Conservation (phyloP, 2,888 invertebrate genomes). For the Phyto melanocephala region DNA sequence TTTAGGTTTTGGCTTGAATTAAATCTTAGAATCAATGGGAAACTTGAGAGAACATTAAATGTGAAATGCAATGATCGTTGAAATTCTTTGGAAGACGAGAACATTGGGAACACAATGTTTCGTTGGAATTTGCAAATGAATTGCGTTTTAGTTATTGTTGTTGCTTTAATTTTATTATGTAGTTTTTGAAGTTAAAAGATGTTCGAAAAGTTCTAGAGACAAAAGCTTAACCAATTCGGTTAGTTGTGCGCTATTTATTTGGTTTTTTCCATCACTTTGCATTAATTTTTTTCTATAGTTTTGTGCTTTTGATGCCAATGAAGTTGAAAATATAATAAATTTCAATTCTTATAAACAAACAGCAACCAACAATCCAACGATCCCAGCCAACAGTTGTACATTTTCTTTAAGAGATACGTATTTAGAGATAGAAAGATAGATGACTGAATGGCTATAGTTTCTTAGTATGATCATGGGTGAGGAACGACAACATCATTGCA, state of each 20-base stretch:
- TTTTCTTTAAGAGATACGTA: slow-evolving; percentile 13
- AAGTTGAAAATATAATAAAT: slow-evolving; percentile 65
- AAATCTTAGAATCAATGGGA: slow-evolving; percentile 34
- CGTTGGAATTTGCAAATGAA: slow-evolving; percentile 78
- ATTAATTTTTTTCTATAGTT: not conserved
- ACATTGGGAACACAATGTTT: slow-evolving; percentile 75
- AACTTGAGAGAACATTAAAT: slow-evolving; percentile 55
- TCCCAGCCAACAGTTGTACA: slow-evolving; percentile 49
- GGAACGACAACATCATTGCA: slow-evolving; percentile 64
- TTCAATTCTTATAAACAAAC: slow-evolving; percentile 61
- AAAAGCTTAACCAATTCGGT: slow-evolving; percentile 60
- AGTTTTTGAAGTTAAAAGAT: slow-evolving; percentile 8
- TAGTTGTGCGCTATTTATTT: slow-evolving; percentile 46
- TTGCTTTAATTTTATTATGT: not conserved
- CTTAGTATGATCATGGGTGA: slow-evolving; percentile 58
- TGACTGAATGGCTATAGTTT: slow-evolving; percentile 45
- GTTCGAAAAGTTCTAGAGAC: slow-evolving; percentile 29
- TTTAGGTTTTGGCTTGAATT: slow-evolving; percentile 4
- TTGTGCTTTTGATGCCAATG: slow-evolving; percentile 52
- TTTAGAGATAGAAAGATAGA: slow-evolving; percentile 46
- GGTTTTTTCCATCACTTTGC: not conserved
- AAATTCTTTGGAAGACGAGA: slow-evolving; percentile 68
- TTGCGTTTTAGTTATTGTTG: slow-evolving; percentile 67
- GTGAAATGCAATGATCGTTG: slow-evolving; percentile 73
- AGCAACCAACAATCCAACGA: slow-evolving; percentile 4